Conservation (phyloP, 2,888 invertebrate species). For the Oscheius sp. region DNA sequence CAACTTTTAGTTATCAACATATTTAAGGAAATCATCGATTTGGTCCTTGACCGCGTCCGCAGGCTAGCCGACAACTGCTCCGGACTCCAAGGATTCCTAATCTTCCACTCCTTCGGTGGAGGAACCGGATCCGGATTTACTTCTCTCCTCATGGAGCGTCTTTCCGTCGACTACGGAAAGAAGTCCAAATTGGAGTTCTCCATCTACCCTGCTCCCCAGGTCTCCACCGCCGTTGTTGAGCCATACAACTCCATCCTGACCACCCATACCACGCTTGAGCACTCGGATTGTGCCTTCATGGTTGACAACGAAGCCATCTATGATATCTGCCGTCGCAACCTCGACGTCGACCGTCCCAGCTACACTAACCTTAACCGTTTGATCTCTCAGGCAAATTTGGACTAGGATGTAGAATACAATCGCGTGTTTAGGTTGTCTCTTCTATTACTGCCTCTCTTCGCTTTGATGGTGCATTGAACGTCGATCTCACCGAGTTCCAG, state of each 20-base stretch:
- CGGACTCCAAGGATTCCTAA: slow-evolving; percentile 81
- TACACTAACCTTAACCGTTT: slow-evolving; percentile 91
- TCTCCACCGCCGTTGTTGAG: slow-evolving; percentile 91
- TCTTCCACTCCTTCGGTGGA: slow-evolving; percentile 89
- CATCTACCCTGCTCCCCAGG: slow-evolving; percentile 88
- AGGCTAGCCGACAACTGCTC: slow-evolving; percentile 82
- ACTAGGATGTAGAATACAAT: neutral
- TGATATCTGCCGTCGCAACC: slow-evolving; percentile 85
- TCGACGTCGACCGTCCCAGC: slow-evolving; percentile 78
- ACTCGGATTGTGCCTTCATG: slow-evolving; percentile 91
- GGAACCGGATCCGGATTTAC: slow-evolving; percentile 90
- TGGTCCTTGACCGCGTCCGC: slow-evolving; percentile 58
- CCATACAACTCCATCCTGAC: slow-evolving; percentile 95
- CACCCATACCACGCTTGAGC: slow-evolving; percentile 91
- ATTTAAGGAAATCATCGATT: slow-evolving; percentile 73
- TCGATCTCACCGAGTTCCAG: slow-evolving; percentile 85
- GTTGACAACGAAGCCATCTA: slow-evolving; percentile 91
- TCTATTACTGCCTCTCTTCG: slow-evolving; percentile 91
- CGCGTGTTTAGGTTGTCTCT: slow-evolving; percentile 76
- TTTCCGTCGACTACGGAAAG: slow-evolving; percentile 85
- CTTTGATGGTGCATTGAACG: slow-evolving; percentile 89
- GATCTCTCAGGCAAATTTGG: slow-evolving; percentile 81
- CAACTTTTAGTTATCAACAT: too few species aligned
- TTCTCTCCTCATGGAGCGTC: slow-evolving; percentile 85
- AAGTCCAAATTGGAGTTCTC: slow-evolving; percentile 89